Evolutionary conservation across 2,888 invertebrate genomes (phyloP).

Genomic region (Cataglyphis livida): DNA sequence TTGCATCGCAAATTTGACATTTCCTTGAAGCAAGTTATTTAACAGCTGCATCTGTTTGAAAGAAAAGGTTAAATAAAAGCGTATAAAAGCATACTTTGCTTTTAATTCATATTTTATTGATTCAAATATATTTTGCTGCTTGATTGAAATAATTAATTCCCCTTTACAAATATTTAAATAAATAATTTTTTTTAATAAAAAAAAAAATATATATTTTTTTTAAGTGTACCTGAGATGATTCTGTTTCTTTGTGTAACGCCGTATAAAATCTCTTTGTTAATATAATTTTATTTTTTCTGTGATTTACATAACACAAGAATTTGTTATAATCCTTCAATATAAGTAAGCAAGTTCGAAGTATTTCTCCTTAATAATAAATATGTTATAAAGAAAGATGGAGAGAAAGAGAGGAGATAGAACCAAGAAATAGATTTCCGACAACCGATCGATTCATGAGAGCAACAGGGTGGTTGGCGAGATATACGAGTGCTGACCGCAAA

Average conservation of each 20-base stretch:
- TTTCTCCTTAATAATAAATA: background rate
- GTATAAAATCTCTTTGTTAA: background rate
- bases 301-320: constrained; percentile 6
- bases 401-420: background rate
- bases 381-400: background rate
- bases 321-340: constrained; percentile 1
- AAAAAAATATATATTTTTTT: too few relatives aligned
- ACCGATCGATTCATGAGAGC: constrained; percentile 19
- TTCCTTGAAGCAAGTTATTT: background rate
- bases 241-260: too few relatives aligned
- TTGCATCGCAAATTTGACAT: constrained; percentile 17
- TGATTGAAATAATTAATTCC: too few relatives aligned
- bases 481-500: constrained; percentile 45
- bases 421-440: constrained; percentile 21
- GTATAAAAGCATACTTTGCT: too few relatives aligned
- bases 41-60: background rate
- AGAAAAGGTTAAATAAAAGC: background rate
- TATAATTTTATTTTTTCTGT: constrained; percentile 12
- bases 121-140: too few relatives aligned
- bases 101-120: too few relatives aligned
- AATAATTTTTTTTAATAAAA: too few relatives aligned
- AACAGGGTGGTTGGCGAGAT: constrained; percentile 47
- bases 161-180: too few relatives aligned
- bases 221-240: too few relatives aligned
- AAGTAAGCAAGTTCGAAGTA: background rate